phyloP scores from a whole-genome alignment of 1,140 invertebrate genomes.

The Euglossa dilemma region DNA sequence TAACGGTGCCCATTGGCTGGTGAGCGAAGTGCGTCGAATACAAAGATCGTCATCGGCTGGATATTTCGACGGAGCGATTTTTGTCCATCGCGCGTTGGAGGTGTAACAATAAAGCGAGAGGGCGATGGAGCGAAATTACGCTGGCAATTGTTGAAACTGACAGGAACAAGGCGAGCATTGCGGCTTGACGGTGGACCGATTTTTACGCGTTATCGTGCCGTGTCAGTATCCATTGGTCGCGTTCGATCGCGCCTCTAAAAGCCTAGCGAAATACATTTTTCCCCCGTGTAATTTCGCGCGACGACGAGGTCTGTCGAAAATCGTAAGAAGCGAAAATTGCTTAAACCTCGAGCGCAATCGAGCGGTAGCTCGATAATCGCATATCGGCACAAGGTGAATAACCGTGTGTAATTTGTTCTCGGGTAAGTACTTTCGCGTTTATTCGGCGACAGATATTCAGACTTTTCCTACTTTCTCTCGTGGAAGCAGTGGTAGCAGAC shows the following conservation, averaged over 20 bases:
- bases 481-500: slow-evolving; percentile 14
- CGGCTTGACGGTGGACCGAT: slow-evolving; percentile 1
- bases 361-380: too few species aligned
- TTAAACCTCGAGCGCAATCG: neutral
- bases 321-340: neutral
- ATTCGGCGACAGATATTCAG: slow-evolving; percentile 42
- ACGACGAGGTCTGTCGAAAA: neutral
- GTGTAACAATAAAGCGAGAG: neutral
- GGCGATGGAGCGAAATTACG: slow-evolving; percentile 20
- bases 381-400: too few species aligned
- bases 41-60: neutral
- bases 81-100: neutral
- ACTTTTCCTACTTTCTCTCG: slow-evolving; percentile 69
- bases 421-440: slow-evolving; percentile 43
- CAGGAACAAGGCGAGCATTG: slow-evolving; percentile 7
- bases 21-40: neutral
- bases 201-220: slow-evolving; percentile 16
- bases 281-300: neutral
- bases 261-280: neutral
- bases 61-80: neutral
- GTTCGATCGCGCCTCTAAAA: neutral
- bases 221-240: neutral
- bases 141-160: slow-evolving; percentile 17
- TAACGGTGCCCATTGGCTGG: neutral
- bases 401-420: slow-evolving; percentile 19